Evolutionary conservation across 2,888 invertebrate species (phyloP).

Genomic region (Rotaria sp.): DNA sequence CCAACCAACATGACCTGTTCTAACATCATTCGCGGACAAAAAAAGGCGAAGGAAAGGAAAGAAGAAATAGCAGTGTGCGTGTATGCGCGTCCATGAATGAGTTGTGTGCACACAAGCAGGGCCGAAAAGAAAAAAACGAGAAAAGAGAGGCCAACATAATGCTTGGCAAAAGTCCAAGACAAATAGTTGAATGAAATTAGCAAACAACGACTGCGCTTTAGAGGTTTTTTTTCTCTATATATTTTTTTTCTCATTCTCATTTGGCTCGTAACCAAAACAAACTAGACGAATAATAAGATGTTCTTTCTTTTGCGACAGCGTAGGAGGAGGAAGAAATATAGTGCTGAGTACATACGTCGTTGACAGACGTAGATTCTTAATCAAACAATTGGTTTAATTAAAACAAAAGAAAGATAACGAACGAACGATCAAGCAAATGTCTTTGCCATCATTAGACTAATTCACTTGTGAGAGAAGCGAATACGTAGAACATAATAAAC

Average conservation of each 20-base stretch:
- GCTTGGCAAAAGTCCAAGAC: neutral
- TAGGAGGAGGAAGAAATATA: neutral
- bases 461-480: neutral
- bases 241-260: neutral
- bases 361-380: neutral
- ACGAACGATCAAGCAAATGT: neutral
- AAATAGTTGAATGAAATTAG: neutral
- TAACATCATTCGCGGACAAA: neutral
- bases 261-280: neutral
- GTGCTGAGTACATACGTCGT: neutral
- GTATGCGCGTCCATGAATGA: neutral
- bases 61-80: no score
- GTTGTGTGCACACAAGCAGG: neutral
- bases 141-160: no score
- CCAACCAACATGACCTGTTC: neutral
- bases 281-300: neutral
- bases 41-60: neutral
- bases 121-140: neutral
- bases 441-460: constrained; percentile 22
- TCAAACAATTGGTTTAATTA: constrained; percentile 19
- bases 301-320: neutral
- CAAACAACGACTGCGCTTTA: neutral
- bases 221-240: neutral
- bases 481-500: neutral
- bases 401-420: constrained; percentile 9